Conservation (phyloP, 1,140 invertebrate species). For the Megalonaias nervosa region DNA sequence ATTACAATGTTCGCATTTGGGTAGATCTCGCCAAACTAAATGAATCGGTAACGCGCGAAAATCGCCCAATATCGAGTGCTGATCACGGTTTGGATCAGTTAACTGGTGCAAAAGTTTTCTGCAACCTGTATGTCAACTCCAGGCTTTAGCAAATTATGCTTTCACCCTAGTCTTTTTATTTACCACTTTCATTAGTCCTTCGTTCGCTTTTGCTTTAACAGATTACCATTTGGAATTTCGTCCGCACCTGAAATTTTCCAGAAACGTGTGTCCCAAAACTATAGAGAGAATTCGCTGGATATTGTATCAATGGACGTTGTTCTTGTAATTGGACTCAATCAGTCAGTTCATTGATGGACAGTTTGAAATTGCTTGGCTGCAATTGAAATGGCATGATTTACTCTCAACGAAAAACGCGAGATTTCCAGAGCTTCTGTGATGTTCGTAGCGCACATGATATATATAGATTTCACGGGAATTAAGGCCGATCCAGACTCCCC, state of each 20-base stretch:
- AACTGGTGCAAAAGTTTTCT: constrained; percentile 4
- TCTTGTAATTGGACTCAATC: constrained; percentile 41
- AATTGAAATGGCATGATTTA: constrained; percentile 47
- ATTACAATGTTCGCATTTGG: constrained; percentile 29
- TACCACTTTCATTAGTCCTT: constrained; percentile 42
- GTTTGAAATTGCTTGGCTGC: constrained; percentile 45
- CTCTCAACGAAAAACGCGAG: constrained; percentile 51
- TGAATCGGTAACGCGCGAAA: constrained; percentile 31
- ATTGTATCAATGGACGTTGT: constrained; percentile 40
- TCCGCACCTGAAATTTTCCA: constrained; percentile 15
- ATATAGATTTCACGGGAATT: background rate
- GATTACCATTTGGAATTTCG: constrained; percentile 27
- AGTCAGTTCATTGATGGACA: constrained; percentile 40
- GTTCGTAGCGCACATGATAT: constrained; percentile 17
- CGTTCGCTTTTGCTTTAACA: constrained; percentile 37
- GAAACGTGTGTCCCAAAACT: constrained; percentile 13
- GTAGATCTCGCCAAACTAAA: constrained; percentile 32
- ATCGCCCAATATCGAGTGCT: constrained; percentile 12
- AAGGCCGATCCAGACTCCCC: background rate
- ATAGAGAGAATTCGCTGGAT: constrained; percentile 1
- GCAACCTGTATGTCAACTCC: constrained; percentile 43
- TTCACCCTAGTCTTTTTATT: background rate
- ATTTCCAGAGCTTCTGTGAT: background rate
- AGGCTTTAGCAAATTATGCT: constrained; percentile 56
- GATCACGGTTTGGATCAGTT: constrained; percentile 11